Base-by-base conservation (phyloP, 2,113 vertebrate genomes). In the Nothobranchius furzeri region DNA sequence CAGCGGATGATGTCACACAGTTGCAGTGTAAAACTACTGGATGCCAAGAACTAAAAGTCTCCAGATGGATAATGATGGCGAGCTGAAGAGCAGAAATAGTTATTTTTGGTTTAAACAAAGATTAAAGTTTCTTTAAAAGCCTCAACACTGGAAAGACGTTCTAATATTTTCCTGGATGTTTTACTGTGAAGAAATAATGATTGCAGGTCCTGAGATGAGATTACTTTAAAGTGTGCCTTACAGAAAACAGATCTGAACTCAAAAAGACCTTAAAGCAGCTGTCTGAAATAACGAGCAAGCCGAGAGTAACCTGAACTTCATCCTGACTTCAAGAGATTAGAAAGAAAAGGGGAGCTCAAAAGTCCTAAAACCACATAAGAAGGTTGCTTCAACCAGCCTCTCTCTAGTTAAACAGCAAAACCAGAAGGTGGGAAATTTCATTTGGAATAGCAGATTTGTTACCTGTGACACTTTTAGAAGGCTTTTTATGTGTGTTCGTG, bases 321-420 rank as follows among this genome's bases (percentile, higher is more conserved):
- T 85, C 84, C 74, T 79, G 72, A 82, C 76, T 76, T 68, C 86
- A 82, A 90, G 86, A 76, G 84, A 91, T 91, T 90, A 89, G 84
- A 90, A 86, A 88, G 81, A 81, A 85, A 82, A 66, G 81, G 78
- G 76, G 75, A 82, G 85, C 79, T 85, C 69, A 75, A 83, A 78
- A 77, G 76, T 58, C 64, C 50, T 35, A 50, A 78, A 79, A 74
- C 68, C 48, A 87, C 89, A 91, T 76, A 89, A 91, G 84, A 50
- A 68, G 25, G 60, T 63, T 75, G 62, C 70, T 84, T 85, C 80
- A 9, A 9, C 37, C 37, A 40, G 37, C 9, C 37, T 40, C 9
- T 40, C 6, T 7, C 37, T 40, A 40, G 7, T 8, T 40, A 8
- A 1, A 40, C 6, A 40, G 4, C 20, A 20, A 20, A 20, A 20